A percentile compares a stretch with the other conserved stretches of the same genome.
phyloP scores from a whole-genome alignment of 1,140 invertebrate genomes.

The Caenorhabditis brenneri region DNA sequence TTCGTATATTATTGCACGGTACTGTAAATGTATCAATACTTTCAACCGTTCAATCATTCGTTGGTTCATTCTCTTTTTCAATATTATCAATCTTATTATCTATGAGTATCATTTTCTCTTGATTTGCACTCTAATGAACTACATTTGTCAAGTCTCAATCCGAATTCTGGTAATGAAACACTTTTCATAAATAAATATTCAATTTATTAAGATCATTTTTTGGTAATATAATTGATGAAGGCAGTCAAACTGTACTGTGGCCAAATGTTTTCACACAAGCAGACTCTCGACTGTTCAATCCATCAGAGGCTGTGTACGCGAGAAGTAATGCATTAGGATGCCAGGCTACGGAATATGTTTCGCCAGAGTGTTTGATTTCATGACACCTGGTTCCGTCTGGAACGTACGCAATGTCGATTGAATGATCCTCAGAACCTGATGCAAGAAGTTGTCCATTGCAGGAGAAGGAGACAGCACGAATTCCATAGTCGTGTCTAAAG shows the following conservation, averaged over 20 bases:
- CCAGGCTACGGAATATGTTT: constrained; percentile 40
- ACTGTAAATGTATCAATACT: too few species aligned
- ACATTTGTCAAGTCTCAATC: background rate
- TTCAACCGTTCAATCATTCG: too few species aligned
- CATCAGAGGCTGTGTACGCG: constrained; percentile 10
- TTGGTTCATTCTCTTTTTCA: too few species aligned
- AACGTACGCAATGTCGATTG: constrained; percentile 42
- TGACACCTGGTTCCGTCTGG: constrained; percentile 29
- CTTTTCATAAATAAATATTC: too few species aligned
- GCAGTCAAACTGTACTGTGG: background rate
- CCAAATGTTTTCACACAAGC: constrained; percentile 21
- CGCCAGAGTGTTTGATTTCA: background rate
- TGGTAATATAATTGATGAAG: too few species aligned
- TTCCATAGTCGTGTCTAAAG: constrained; percentile 34
- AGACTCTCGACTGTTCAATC: background rate
- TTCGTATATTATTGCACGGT: too few species aligned
- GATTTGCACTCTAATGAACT: too few species aligned
- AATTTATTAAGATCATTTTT: too few species aligned
- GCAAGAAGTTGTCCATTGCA: constrained; percentile 41
- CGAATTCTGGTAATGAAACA: background rate
- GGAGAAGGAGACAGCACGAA: constrained; percentile 34
- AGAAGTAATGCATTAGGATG: constrained; percentile 43
- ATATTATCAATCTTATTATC: too few species aligned
- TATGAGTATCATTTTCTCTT: too few species aligned
- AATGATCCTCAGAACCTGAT: constrained; percentile 41